These are phyloP conservation scores for Sarcophaga caerulescens DNA, from an alignment of 2,888 invertebrate genomes.

Conservation along the genomic window DNA sequence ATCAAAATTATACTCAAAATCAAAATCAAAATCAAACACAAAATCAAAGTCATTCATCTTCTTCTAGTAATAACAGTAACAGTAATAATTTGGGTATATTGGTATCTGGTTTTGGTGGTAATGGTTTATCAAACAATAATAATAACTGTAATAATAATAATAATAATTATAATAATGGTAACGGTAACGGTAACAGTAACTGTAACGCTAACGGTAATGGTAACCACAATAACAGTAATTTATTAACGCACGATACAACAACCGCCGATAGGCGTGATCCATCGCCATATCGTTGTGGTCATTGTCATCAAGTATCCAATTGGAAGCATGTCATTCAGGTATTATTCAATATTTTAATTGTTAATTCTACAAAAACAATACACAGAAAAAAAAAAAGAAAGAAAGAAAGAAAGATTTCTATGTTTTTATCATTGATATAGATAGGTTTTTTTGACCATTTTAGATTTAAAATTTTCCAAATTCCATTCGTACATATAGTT, in stretches of 20 bases:
- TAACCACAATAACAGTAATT: constrained; percentile 70
- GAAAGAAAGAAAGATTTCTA: too few relatives aligned
- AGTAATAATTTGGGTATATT: constrained; percentile 66
- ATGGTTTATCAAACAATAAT: constrained; percentile 63
- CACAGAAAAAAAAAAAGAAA: too few relatives aligned
- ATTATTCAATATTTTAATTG: constrained; percentile 78
- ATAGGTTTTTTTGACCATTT: too few relatives aligned
- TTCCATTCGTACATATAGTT: too few relatives aligned
- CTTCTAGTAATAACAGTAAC: constrained; percentile 60
- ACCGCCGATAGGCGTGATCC: constrained; percentile 81
- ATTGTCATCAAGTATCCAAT: constrained; percentile 91
- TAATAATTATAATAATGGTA: constrained; percentile 58
- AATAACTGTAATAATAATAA: constrained; percentile 54
- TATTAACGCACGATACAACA: constrained; percentile 77
- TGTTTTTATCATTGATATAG: too few relatives aligned
- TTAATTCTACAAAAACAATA: constrained; percentile 64
- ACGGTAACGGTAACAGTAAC: constrained; percentile 72
- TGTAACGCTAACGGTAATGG: constrained; percentile 66
- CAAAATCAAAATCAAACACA: constrained; percentile 59
- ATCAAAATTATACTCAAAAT: constrained; percentile 64
- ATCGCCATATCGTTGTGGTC: constrained; percentile 88
- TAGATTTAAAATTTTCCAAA: too few relatives aligned
- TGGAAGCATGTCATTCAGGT: constrained; percentile 94
- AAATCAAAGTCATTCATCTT: constrained; percentile 66
- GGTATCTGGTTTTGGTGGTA: constrained; percentile 68